phyloP scores from a whole-genome alignment of 2,888 invertebrate species.

The Aphodius sticticus region DNA sequence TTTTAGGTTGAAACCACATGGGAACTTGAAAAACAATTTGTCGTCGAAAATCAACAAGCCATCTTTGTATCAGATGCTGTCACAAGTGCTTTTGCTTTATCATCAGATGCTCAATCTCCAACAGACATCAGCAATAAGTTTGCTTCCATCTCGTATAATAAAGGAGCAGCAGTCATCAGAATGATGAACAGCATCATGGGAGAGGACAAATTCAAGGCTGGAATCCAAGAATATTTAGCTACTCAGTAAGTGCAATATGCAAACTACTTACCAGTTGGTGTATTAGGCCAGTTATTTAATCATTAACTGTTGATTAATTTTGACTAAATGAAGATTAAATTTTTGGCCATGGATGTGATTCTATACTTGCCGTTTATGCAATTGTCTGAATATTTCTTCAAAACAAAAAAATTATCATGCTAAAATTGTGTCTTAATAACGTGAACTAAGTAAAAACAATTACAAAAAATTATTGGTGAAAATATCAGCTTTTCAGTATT shows the following conservation, averaged over 20 bases:
- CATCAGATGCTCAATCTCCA: conserved; percentile 64
- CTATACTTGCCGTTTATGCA: too few relatives aligned
- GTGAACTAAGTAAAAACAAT: too few relatives aligned
- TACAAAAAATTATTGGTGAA: too few relatives aligned
- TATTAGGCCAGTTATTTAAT: too few relatives aligned
- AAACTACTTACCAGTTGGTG: too few relatives aligned
- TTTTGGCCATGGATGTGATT: too few relatives aligned
- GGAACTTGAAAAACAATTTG: conserved; percentile 74
- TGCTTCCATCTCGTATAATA: conserved; percentile 73
- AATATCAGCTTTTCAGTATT: too few relatives aligned
- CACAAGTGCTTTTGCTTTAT: conserved; percentile 67
- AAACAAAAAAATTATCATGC: too few relatives aligned
- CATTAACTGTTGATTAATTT: too few relatives aligned
- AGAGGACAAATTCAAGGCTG: conserved; percentile 61
- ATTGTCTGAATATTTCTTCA: too few relatives aligned
- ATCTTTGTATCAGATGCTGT: conserved; percentile 69
- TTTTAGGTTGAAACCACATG: conserved; percentile 68
- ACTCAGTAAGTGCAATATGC: conserved; percentile 59
- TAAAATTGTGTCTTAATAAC: too few relatives aligned
- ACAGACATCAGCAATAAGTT: conserved; percentile 69
- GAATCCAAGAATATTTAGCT: conserved; percentile 66
- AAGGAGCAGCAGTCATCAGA: conserved; percentile 68
- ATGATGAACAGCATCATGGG: conserved; percentile 74
- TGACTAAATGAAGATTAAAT: too few relatives aligned
- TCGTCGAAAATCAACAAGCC: conserved; percentile 72